phyloP scores from a whole-genome alignment of 2,888 invertebrate genomes.

The Melieria omissa region DNA sequence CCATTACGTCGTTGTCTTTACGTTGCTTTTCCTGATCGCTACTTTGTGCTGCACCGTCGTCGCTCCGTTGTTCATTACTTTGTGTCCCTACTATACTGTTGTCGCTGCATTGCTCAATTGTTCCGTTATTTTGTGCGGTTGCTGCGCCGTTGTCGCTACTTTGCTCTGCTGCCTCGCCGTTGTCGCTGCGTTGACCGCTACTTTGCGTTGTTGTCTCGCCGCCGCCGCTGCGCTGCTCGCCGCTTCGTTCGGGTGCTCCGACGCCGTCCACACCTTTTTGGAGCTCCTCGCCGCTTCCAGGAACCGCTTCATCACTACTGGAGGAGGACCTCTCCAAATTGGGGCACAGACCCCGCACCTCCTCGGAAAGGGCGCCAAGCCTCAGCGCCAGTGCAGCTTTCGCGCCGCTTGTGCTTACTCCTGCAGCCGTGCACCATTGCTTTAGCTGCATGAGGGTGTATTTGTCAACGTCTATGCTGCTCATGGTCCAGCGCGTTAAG shows the following conservation, averaged over 20 bases:
- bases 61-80: neutral
- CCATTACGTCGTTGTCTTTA: too few relatives aligned
- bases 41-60: neutral
- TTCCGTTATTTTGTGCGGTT: neutral
- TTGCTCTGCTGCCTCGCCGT: neutral
- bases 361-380: neutral
- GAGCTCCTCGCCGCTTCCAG: too few relatives aligned
- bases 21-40: too few relatives aligned
- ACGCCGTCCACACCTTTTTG: too few relatives aligned
- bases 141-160: neutral
- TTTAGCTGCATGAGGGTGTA: constrained; percentile 2
- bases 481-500: neutral
- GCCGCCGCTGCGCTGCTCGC: too few relatives aligned
- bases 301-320: neutral
- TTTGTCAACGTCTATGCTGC: neutral
- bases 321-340: neutral
- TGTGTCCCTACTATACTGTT: neutral
- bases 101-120: neutral
- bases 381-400: neutral
- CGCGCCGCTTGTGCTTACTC: constrained; percentile 6
- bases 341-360: neutral
- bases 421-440: constrained; percentile 3
- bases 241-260: neutral
- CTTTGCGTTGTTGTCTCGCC: neutral
- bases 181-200: neutral